Conservation (phyloP, 2,113 vertebrate genomes). For the Perca fluviatilis region DNA sequence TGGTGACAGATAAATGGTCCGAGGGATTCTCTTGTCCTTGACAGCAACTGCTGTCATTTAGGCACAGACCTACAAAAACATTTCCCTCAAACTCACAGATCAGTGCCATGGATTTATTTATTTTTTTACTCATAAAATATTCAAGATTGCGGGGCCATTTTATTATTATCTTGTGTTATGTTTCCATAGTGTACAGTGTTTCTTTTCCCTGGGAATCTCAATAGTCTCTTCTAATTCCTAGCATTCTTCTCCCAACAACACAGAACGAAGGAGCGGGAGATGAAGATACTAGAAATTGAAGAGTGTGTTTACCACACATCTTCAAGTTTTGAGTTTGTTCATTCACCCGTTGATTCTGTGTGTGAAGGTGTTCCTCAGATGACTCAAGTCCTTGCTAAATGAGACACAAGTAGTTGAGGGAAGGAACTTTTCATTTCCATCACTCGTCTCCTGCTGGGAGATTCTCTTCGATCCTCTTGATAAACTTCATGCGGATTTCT, state of each 20-base stretch:
- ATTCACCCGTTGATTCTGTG: constrained; percentile 29
- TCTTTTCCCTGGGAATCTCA: constrained; percentile 6
- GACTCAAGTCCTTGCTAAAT: constrained; percentile 2
- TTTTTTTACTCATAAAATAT: not conserved
- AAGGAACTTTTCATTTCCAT: constrained; percentile 51
- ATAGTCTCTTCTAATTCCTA: not conserved
- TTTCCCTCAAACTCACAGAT: constrained; percentile 1
- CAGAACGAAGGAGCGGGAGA: not conserved
- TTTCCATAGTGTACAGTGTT: constrained; percentile 12
- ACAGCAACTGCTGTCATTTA: not conserved
- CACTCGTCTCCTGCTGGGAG: constrained; percentile 97
- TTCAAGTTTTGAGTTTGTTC: constrained; percentile 16
- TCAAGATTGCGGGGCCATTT: constrained; percentile 2
- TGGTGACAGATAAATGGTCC: constrained; percentile 17
- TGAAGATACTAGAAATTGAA: not conserved
- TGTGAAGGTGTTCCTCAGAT: constrained; percentile 22
- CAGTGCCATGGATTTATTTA: not conserved
- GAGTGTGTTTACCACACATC: not conserved
- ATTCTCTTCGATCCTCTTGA: constrained; percentile 98
- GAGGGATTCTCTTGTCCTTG: not conserved
- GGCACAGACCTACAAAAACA: not conserved
- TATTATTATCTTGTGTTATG: not conserved
- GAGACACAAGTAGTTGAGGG: not conserved
- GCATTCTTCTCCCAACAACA: not conserved
- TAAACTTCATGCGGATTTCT: constrained; percentile 98